These are phyloP conservation scores for Hapalemur alaotrensis DNA, from an alignment of 2,797 vertebrate species.

Conservation along the genomic window DNA sequence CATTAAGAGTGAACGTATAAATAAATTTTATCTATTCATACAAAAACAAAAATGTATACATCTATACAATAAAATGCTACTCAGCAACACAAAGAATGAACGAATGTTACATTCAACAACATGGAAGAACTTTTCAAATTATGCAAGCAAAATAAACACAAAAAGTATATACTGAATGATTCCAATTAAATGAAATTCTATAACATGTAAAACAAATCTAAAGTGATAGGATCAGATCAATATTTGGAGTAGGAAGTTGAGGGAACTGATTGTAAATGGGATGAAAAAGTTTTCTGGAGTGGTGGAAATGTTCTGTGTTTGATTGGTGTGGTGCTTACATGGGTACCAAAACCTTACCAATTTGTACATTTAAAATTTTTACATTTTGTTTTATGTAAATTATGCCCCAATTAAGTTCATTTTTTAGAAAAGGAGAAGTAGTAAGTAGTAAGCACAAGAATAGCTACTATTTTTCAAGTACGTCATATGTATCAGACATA, in stretches of 20 bases:
- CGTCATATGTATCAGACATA: neutral
- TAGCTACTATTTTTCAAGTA: neutral
- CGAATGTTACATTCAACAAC: neutral
- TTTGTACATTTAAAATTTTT: neutral
- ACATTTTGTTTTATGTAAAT: constrained; percentile 13
- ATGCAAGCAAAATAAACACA: neutral
- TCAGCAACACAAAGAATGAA: neutral
- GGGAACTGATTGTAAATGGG: neutral
- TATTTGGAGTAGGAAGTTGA: neutral
- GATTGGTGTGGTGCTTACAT: neutral
- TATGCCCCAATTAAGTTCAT: neutral
- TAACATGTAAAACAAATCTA: neutral
- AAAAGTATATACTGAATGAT: neutral
- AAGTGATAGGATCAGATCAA: neutral
- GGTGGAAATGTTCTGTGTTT: neutral
- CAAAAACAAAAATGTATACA: neutral
- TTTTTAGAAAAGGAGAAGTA: constrained; percentile 20
- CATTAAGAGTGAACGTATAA: neutral
- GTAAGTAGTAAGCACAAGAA: neutral
- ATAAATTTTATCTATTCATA: neutral
- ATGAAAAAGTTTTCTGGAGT: neutral
- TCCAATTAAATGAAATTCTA: neutral
- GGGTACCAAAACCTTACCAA: neutral
- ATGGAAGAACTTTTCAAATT: neutral
- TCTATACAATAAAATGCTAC: neutral